These are phyloP conservation scores for Dicaeum eximium DNA, from an alignment of 2,113 vertebrate species.

Conservation along the genomic window DNA sequence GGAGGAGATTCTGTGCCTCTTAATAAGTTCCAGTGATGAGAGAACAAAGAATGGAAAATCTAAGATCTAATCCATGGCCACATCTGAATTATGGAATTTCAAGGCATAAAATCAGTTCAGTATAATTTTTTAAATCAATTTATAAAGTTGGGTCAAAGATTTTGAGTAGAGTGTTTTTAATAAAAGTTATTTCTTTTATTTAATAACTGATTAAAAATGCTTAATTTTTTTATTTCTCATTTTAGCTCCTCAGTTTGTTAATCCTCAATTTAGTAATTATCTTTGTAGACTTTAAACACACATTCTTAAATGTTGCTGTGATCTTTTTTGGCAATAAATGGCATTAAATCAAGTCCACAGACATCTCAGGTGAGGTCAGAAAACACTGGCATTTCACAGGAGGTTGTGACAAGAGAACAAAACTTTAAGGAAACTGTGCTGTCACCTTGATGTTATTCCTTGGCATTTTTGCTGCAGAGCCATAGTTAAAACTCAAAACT, in stretches of 20 bases:
- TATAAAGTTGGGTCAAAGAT: background rate
- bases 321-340: background rate
- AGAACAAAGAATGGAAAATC: background rate
- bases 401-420: background rate
- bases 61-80: background rate
- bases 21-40: background rate
- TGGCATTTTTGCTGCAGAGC: background rate
- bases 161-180: background rate
- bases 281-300: background rate
- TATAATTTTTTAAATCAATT: fast-evolving
- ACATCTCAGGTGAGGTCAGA: background rate
- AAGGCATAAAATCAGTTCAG: background rate
- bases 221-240: background rate
- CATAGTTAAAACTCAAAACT: background rate
- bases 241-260: background rate
- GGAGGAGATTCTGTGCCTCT: background rate
- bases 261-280: background rate
- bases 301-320: background rate
- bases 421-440: background rate
- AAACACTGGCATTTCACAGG: background rate
- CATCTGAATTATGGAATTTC: background rate
- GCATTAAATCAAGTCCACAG: background rate
- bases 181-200: background rate
- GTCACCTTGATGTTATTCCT: background rate
- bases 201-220: background rate